Conservation (phyloP, 2,888 invertebrate genomes). For the Lithosia quadra region DNA sequence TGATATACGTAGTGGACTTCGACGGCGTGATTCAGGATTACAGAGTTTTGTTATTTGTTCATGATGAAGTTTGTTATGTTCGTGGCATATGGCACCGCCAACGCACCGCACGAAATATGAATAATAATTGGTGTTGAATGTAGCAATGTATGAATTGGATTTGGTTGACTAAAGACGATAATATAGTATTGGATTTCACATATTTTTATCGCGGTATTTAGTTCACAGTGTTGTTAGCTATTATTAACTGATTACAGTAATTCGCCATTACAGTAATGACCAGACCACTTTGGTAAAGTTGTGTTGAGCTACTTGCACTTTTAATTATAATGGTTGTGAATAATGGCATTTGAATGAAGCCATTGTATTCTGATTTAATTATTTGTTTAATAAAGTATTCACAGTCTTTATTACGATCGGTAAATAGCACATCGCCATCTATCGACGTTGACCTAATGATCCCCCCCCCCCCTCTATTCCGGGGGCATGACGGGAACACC, state of each 20-base stretch:
- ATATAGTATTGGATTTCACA: conserved; percentile 10
- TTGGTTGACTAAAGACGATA: conserved; percentile 17
- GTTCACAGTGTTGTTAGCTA: conserved; percentile 12
- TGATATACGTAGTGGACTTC: not conserved
- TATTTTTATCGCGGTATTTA: conserved; percentile 15
- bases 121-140: not conserved
- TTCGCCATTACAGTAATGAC: too few species aligned
- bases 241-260: conserved; percentile 20
- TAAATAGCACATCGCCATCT: too few species aligned
- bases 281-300: too few species aligned
- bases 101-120: not conserved
- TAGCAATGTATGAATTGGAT: conserved; percentile 2
- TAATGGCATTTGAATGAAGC: too few species aligned
- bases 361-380: too few species aligned
- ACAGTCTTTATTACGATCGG: too few species aligned
- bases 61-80: not conserved
- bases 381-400: too few species aligned
- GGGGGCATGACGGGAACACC: too few species aligned
- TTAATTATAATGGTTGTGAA: conserved; percentile 20
- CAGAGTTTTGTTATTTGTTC: not conserved
- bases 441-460: too few species aligned
- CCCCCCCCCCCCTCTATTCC: too few species aligned
- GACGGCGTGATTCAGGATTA: not conserved
- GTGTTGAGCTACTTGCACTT: too few species aligned
- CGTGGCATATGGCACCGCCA: not conserved